A percentile compares a stretch with the other conserved stretches of the same genome.
Conservation (phyloP, 2,797 vertebrate genomes). For the Sciurus vulgaris region DNA sequence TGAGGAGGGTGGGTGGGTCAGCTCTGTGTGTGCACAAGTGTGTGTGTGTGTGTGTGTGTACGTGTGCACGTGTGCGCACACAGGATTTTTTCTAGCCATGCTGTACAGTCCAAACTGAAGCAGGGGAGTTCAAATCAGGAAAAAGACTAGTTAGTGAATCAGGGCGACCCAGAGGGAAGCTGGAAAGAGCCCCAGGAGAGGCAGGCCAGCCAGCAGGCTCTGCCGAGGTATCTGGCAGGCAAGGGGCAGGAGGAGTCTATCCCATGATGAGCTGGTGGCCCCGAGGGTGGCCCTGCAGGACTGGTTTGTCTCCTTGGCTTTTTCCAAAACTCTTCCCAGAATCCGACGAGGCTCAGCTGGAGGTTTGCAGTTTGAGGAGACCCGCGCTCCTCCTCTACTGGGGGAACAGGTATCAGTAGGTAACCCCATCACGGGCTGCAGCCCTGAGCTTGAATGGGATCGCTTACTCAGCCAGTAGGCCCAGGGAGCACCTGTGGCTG, state of each 20-base stretch:
- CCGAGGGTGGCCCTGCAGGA: no score
- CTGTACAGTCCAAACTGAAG: not conserved
- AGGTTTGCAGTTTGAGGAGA: not conserved
- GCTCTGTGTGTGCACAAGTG: fast-evolving
- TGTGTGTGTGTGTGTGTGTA: not conserved
- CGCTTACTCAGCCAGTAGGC: not conserved
- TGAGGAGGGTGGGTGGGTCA: not conserved
- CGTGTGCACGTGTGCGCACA: no score
- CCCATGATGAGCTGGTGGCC: fast-evolving
- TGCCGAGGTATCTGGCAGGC: not conserved
- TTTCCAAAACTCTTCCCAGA: not conserved
- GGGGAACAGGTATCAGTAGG: not conserved
- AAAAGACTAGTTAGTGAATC: not conserved
- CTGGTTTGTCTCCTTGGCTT: not conserved
- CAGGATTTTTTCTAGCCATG: not conserved
- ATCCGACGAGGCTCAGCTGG: not conserved
- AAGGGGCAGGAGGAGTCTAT: not conserved
- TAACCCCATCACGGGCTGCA: not conserved
- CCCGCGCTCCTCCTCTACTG: no score
- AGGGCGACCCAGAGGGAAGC: not conserved
- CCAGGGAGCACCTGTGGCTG: not conserved
- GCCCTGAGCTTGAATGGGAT: not conserved
- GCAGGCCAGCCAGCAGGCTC: not conserved
- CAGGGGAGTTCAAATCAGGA: not conserved
- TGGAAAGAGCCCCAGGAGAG: not conserved